A percentile compares a stretch with the other conserved stretches of the same genome.
Evolutionary conservation across 2,888 invertebrate species (phyloP).

Genomic region (Megastigmus dorsalis): DNA sequence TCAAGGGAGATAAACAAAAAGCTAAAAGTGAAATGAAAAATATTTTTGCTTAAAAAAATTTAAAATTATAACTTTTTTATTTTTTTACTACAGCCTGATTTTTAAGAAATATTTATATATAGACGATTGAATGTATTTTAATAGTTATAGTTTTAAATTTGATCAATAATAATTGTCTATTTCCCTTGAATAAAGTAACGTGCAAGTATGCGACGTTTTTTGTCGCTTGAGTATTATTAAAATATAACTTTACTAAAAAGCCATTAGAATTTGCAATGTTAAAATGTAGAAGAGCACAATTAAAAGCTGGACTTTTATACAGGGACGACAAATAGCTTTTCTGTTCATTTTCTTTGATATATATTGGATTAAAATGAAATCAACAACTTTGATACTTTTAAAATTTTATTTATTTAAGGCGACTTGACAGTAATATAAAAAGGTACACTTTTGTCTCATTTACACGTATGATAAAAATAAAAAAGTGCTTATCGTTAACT

Average conservation of each 20-base stretch:
- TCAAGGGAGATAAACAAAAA: slow-evolving; percentile 43
- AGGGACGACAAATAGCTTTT: slow-evolving; percentile 34
- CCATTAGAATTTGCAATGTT: slow-evolving; percentile 27
- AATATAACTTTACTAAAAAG: slow-evolving; percentile 37
- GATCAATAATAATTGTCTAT: slow-evolving; percentile 12
- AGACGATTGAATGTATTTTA: slow-evolving; percentile 22
- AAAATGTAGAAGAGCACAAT: slow-evolving; percentile 54
- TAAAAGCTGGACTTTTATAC: slow-evolving; percentile 66
- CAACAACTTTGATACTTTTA: slow-evolving; percentile 51
- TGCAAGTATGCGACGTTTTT: slow-evolving; percentile 29
- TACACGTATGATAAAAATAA: slow-evolving; percentile 67
- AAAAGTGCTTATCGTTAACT: slow-evolving; percentile 50
- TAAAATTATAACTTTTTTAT: slow-evolving; percentile 28
- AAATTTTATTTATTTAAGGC: slow-evolving; percentile 67
- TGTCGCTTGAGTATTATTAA: slow-evolving; percentile 45
- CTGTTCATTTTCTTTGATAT: background rate
- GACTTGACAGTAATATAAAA: slow-evolving; percentile 68
- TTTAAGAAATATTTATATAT: slow-evolving; percentile 19
- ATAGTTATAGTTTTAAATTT: slow-evolving; percentile 10
- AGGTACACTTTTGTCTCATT: slow-evolving; percentile 65
- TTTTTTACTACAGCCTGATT: slow-evolving; percentile 31
- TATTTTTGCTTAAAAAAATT: slow-evolving; percentile 18
- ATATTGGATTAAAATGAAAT: background rate
- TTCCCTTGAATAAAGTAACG: slow-evolving; percentile 28
- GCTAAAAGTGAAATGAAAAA: background rate